Conservation (phyloP, 2,888 invertebrate genomes). For the Petrolisthes manimaculis region DNA sequence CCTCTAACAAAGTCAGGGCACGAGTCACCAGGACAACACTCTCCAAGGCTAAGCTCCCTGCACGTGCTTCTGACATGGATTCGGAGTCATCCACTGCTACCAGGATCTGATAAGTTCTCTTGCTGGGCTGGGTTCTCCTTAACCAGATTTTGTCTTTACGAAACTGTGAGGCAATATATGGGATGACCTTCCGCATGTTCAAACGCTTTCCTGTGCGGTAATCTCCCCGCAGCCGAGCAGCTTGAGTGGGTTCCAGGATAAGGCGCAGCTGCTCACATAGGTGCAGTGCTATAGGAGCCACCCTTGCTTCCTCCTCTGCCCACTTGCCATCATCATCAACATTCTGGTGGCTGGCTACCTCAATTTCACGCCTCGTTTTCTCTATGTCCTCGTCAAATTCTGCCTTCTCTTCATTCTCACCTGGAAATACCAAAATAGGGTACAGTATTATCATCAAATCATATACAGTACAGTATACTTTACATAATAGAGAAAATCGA, state of each 20-base stretch:
- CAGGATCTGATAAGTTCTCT: constrained; percentile 95
- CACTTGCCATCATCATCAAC: constrained; percentile 67
- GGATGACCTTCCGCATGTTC: constrained; percentile 97
- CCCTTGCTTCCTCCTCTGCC: constrained; percentile 69
- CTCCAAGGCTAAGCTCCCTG: constrained; percentile 88
- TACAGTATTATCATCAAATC: no score
- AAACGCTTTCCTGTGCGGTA: constrained; percentile 95
- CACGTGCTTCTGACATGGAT: constrained; percentile 74
- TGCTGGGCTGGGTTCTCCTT: constrained; percentile 92
- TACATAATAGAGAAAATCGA: no score
- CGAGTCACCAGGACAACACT: constrained; percentile 89
- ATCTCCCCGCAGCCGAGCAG: constrained; percentile 92
- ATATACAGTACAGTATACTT: neutral
- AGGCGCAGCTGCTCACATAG: constrained; percentile 93
- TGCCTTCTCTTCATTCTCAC: constrained; percentile 32
- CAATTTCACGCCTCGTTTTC: constrained; percentile 38
- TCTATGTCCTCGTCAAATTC: constrained; percentile 49
- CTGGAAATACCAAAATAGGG: constrained; percentile 1
- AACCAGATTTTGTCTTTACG: constrained; percentile 99
- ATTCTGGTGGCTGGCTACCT: constrained; percentile 21
- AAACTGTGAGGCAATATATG: constrained; percentile 98
- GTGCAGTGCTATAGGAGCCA: constrained; percentile 79
- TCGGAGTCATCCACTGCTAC: constrained; percentile 97
- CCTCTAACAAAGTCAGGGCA: constrained; percentile 92
- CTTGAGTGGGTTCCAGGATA: constrained; percentile 94